Evolutionary conservation across 2,113 vertebrate species (phyloP).

Genomic region (Myotis lucifugus): DNA sequence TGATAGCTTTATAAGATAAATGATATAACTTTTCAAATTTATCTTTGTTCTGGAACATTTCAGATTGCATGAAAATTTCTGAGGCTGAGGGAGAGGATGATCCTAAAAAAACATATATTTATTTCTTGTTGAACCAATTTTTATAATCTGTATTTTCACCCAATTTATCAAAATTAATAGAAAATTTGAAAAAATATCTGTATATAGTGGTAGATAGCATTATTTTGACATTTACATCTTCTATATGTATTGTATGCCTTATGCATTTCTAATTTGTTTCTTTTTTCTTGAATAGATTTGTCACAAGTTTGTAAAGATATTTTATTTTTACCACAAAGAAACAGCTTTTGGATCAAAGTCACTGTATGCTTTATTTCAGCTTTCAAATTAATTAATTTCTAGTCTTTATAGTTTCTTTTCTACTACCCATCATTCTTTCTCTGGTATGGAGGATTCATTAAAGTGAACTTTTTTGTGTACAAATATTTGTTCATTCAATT

Average conservation of each 20-base stretch:
- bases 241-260: background rate
- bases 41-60: background rate
- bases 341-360: background rate
- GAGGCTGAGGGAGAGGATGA: background rate
- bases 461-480: background rate
- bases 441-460: background rate
- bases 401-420: conserved; percentile 25
- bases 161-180: conserved; percentile 14
- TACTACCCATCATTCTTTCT: background rate
- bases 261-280: background rate
- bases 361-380: conserved; percentile 8
- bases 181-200: background rate
- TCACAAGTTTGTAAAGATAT: background rate
- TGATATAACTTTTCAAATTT: background rate
- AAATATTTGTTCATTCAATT: conserved; percentile 30
- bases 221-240: background rate
- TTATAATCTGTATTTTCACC: background rate
- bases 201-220: background rate
- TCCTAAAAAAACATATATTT: background rate
- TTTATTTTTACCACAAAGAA: conserved; percentile 6
- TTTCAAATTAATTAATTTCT: conserved; percentile 54
- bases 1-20: conserved; percentile 5
- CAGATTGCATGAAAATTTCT: background rate
- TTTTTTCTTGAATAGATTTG: background rate
- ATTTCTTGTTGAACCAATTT: background rate